Conservation (phyloP, 2,797 vertebrate genomes). For the Coracias cyanogaster region DNA sequence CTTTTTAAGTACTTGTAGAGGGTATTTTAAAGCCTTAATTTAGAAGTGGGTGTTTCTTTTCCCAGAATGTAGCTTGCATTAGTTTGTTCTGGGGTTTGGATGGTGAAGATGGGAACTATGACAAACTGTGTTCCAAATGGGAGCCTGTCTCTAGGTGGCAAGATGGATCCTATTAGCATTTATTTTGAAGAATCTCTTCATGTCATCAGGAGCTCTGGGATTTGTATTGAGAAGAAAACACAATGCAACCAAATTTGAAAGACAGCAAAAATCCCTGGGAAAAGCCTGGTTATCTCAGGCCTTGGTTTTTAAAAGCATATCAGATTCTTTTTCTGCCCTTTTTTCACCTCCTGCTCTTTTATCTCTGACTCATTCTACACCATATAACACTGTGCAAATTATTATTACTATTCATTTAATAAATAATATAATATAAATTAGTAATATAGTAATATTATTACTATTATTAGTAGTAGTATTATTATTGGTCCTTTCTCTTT, state of each 20-base stretch:
- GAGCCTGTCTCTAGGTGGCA: neutral
- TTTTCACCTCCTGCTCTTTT: neutral
- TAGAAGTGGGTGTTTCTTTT: neutral
- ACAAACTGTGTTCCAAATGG: neutral
- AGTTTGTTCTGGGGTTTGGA: neutral
- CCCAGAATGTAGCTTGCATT: neutral
- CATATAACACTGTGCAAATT: neutral
- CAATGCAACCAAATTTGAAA: neutral
- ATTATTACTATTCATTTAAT: neutral
- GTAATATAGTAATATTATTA: no score
- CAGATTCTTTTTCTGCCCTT: neutral
- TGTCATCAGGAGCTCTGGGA: neutral
- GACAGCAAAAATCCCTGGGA: neutral
- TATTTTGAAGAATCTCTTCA: neutral
- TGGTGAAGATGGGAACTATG: neutral
- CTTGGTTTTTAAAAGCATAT: neutral
- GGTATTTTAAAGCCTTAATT: neutral
- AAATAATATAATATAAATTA: no score
- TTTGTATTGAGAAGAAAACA: neutral
- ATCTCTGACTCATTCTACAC: neutral
- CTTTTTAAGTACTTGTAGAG: neutral
- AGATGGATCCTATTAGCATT: neutral
- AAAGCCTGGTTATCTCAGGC: neutral
- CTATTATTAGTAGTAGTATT: neutral
- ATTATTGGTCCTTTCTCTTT: neutral